Conservation (phyloP, 2,113 vertebrate genomes). For the Cyanocitta stelleri region DNA sequence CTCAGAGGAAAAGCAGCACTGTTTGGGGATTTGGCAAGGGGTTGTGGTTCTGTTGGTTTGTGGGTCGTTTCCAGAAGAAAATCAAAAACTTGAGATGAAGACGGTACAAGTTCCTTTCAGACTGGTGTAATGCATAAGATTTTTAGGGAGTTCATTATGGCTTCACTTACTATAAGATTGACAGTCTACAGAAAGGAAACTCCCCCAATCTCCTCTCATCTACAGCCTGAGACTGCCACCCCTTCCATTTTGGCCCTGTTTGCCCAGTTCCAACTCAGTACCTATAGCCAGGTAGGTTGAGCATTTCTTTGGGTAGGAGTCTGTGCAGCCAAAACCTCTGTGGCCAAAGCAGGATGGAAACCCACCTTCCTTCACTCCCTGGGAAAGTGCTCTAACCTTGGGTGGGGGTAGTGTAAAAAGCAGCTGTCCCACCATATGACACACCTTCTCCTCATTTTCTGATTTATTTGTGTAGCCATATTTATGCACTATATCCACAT, state of each 20-base stretch:
- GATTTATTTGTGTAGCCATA: background rate
- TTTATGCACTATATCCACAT: background rate
- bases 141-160: background rate
- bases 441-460: background rate
- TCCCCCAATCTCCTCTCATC: background rate
- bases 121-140: background rate
- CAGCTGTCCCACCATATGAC: background rate
- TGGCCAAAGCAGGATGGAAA: background rate
- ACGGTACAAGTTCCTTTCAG: background rate
- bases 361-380: background rate
- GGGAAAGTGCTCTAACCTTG: background rate
- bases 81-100: background rate
- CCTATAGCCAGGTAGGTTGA: background rate
- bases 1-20: background rate
- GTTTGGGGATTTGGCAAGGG: background rate
- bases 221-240: background rate
- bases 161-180: background rate
- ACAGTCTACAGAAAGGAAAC: background rate
- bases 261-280: background rate
- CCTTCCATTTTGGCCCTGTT: background rate
- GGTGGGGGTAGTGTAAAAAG: background rate
- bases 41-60: background rate
- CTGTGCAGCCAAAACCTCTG: background rate
- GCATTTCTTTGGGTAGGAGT: background rate
- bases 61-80: background rate